phyloP scores from a whole-genome alignment of 2,113 vertebrate genomes.

The Rhynchopsitta pachyrhyncha region DNA sequence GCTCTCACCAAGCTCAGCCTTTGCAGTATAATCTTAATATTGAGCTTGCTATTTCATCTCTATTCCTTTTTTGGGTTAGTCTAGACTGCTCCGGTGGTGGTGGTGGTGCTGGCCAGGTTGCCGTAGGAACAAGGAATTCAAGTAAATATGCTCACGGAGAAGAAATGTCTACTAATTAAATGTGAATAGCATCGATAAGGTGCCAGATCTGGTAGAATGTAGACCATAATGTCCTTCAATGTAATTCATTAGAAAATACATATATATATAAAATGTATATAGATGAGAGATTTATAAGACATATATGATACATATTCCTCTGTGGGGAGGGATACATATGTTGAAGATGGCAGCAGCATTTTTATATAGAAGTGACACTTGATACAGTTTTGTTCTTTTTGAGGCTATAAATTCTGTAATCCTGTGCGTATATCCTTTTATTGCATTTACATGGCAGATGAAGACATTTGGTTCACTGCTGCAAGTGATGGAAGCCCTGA shows the following conservation, averaged over 20 bases:
- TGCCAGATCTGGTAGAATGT: constrained; percentile 62
- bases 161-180: constrained; percentile 90
- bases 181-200: constrained; percentile 77
- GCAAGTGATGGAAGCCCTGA: constrained; percentile 21
- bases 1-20: constrained; percentile 52
- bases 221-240: constrained; percentile 43
- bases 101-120: constrained; percentile 83
- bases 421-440: not conserved
- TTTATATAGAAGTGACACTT: constrained; percentile 44
- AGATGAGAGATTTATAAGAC: not conserved
- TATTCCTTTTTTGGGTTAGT: constrained; percentile 69
- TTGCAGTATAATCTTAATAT: constrained; percentile 72
- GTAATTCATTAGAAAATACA: constrained; percentile 33
- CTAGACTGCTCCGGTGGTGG: constrained; percentile 71
- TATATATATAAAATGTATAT: not conserved
- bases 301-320: not conserved
- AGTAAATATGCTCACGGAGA: constrained; percentile 89
- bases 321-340: not conserved
- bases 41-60: constrained; percentile 88
- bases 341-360: constrained; percentile 17
- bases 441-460: constrained; percentile 32
- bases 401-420: constrained; percentile 51
- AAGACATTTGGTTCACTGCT: constrained; percentile 18
- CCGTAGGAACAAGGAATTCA: constrained; percentile 86
- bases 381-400: not conserved